Percentiles rank a stretch among this genome's conserved stretches.
Conservation (phyloP, 2,113 vertebrate species). For the Apeltes quadracus region DNA sequence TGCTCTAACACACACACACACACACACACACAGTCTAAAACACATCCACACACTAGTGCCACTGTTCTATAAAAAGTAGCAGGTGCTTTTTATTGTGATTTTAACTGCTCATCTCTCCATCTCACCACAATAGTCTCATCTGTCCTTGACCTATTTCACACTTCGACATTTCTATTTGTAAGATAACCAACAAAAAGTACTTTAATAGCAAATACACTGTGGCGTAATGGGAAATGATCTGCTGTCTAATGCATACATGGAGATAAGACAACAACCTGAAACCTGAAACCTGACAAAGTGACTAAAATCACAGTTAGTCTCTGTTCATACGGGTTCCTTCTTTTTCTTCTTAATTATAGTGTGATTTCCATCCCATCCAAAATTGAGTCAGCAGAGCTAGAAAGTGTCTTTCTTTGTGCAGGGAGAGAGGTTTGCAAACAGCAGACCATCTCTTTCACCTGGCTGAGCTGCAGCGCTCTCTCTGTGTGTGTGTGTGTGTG, state of each 20-base stretch:
- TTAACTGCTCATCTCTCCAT: constrained; percentile 24
- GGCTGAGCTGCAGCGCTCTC: constrained; percentile 62
- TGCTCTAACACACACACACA: constrained; percentile 27
- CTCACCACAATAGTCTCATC: neutral
- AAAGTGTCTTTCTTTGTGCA: neutral
- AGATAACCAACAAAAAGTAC: neutral
- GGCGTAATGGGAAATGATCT: neutral
- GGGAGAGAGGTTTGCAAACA: constrained; percentile 21
- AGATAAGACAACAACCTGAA: neutral
- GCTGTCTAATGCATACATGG: neutral
- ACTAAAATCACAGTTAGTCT: neutral
- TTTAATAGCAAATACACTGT: neutral
- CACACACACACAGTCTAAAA: constrained; percentile 9
- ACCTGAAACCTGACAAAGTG: neutral
- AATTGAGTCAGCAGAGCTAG: neutral
- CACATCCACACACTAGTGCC: neutral
- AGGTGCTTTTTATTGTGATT: constrained; percentile 29
- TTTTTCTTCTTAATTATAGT: neutral
- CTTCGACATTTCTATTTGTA: neutral
- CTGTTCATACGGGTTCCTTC: neutral
- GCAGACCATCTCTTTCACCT: constrained; percentile 70
- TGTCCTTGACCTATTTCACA: neutral
- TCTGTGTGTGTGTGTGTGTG: constrained; percentile 45
- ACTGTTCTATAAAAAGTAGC: neutral
- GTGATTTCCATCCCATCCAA: neutral